Evolutionary conservation across 2,113 vertebrate genomes (phyloP).

Genomic region (Corythoichthys intestinalis): DNA sequence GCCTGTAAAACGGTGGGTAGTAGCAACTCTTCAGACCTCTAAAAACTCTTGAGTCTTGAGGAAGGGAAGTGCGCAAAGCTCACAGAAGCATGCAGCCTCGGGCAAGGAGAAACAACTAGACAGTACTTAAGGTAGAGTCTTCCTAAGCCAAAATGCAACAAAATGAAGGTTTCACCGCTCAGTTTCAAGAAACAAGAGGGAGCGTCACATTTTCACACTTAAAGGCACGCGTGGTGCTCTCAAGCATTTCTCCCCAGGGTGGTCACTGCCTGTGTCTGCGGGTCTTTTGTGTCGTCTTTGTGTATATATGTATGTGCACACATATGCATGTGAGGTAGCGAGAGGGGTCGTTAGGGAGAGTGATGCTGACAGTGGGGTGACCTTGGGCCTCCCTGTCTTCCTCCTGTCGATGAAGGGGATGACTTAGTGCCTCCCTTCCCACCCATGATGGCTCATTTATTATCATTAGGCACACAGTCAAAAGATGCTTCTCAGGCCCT

Average conservation of each 20-base stretch:
- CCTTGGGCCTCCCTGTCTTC: conserved; percentile 70
- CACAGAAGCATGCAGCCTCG: background rate
- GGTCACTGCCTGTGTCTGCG: conserved; percentile 2
- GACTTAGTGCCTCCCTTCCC: conserved; percentile 69
- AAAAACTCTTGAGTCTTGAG: conserved; percentile 4
- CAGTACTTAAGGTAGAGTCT: background rate
- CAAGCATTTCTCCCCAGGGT: conserved; percentile 7
- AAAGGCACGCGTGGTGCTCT: background rate
- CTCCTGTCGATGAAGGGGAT: conserved; percentile 70
- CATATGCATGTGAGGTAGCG: conserved; percentile 17
- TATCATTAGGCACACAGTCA: conserved; percentile 75
- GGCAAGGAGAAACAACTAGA: background rate
- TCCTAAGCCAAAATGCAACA: conserved; percentile 3
- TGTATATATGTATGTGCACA: background rate
- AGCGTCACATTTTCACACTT: background rate
- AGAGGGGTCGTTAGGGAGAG: conserved; percentile 63
- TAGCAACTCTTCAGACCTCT: conserved; percentile 4
- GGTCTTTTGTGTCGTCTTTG: conserved; percentile 15
- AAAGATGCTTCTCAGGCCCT: conserved; percentile 61
- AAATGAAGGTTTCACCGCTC: background rate
- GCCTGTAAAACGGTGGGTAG: background rate
- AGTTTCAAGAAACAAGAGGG: background rate
- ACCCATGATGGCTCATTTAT: conserved; percentile 73
- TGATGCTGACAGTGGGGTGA: conserved; percentile 72
- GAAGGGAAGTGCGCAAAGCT: background rate